Evolutionary conservation across 2,113 vertebrate genomes (phyloP), one percentile per base, ranked within the genome.

Genomic region (Pongo abelii): DNA sequence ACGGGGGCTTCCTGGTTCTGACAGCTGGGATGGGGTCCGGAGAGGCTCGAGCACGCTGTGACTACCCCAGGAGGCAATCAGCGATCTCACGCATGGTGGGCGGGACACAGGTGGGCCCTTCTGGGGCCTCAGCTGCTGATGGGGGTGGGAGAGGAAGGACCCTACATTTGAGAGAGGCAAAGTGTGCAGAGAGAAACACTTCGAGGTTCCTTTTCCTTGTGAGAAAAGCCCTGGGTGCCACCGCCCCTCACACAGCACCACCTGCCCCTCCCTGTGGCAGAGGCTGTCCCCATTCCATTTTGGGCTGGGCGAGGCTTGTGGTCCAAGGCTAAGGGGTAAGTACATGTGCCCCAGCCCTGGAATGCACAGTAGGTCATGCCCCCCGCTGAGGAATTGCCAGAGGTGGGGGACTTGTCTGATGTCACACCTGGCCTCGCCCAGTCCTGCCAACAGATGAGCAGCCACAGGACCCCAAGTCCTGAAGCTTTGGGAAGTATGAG

Each of bases 31-130:
- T 64, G 80, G 40, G 30, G 1, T 50, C 61, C 27, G 13, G 25
- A 59, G 50, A 70, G 32, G 30, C 11, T 55, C 7, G 17, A 78
- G 59, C 48, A 7, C 0, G 0, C 48, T 46, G 61, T 27, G 48
- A 67, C 0, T 32, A 32, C 38, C 48, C 4, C 4, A 9, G 59
- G 30, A 40, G 40, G 9, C 23, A 0, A 3, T 67, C 11, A 5
- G 18, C 30, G 30, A 46, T 57, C 74, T 46, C 30, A 27, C 2
- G 14, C 13, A 4, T 27, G 16, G 38, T 10, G 17, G 85, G 83
- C 2, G 0, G 61, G n/a, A 38, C 52, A 25, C 0, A 4, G 22
- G 4, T 40, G 43, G 30, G 48, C 67, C n/a, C 5, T 1, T 8
- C 7, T 8, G 67, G 67, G n/a, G 61, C 27, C 61, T 64, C 11